These are phyloP conservation scores for Callospermophilus lateralis DNA, from an alignment of 2,113 vertebrate genomes.

Conservation along the genomic window DNA sequence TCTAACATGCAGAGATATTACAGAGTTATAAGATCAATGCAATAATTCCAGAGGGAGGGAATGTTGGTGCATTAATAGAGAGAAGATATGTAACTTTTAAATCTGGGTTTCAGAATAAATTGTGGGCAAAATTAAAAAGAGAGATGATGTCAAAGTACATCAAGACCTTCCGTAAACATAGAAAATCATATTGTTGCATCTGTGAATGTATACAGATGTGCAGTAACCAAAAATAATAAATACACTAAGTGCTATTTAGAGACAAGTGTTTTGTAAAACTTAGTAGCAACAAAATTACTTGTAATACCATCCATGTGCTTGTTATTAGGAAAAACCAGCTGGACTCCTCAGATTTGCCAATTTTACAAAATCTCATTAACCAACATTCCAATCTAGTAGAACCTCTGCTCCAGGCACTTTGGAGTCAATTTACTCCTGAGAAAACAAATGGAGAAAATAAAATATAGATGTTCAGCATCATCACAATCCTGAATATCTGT, in stretches of 20 bases:
- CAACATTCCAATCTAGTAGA: neutral
- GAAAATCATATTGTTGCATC: neutral
- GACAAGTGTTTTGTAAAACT: neutral
- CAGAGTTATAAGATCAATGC: neutral
- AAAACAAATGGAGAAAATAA: neutral
- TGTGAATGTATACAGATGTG: neutral
- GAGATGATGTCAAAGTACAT: neutral
- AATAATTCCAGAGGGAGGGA: neutral
- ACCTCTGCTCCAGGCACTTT: neutral
- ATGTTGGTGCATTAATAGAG: neutral
- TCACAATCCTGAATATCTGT: neutral
- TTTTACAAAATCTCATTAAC: neutral
- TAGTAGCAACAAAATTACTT: neutral
- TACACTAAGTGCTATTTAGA: neutral
- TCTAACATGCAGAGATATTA: neutral
- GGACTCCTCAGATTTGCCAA: fast-evolving
- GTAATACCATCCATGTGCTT: neutral
- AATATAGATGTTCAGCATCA: neutral
- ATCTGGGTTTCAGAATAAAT: neutral
- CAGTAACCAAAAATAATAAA: neutral
- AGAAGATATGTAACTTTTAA: neutral
- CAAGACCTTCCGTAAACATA: neutral
- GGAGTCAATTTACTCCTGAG: neutral
- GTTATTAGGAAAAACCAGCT: neutral
- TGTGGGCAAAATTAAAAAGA: neutral